Conservation (phyloP, 2,113 vertebrate species). For the Nothoprocta perdicaria region DNA sequence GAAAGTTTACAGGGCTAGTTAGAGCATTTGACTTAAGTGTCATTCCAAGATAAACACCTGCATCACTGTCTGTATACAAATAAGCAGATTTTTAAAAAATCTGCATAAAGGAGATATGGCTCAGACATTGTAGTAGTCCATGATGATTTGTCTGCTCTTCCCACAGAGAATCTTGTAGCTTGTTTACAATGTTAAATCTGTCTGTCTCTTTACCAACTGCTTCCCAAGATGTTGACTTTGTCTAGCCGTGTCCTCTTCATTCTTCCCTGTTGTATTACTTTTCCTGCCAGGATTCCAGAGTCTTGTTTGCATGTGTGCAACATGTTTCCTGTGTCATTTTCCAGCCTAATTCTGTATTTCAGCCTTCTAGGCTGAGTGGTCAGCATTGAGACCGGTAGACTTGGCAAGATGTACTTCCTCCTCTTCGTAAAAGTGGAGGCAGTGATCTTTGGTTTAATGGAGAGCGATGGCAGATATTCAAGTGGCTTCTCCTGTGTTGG, state of each 20-base stretch:
- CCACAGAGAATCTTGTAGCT: constrained; percentile 56
- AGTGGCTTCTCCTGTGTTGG: not conserved
- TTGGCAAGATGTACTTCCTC: not conserved
- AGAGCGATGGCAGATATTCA: not conserved
- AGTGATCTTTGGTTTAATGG: not conserved
- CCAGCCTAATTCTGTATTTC: not conserved
- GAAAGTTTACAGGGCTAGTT: not conserved
- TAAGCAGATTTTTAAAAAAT: not conserved
- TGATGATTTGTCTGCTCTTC: constrained; percentile 22
- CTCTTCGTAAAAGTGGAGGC: not conserved
- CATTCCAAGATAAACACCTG: not conserved
- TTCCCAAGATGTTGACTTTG: constrained; percentile 67
- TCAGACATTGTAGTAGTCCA: not conserved
- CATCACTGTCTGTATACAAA: constrained; percentile 18
- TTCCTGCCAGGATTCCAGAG: constrained; percentile 12
- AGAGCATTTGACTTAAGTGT: constrained; percentile 20
- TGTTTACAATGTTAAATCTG: constrained; percentile 65
- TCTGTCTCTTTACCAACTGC: constrained; percentile 62
- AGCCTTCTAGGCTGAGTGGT: not conserved
- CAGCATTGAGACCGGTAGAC: not conserved
- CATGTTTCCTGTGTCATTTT: not conserved
- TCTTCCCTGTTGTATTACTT: constrained; percentile 30
- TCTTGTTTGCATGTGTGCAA: constrained; percentile 20
- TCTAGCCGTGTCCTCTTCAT: constrained; percentile 28
- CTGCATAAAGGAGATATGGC: constrained; percentile 22